Percentiles rank a stretch among this genome's conserved stretches.
Conservation (phyloP, 2,888 invertebrate species). For the Cryptocephalus moraei region DNA sequence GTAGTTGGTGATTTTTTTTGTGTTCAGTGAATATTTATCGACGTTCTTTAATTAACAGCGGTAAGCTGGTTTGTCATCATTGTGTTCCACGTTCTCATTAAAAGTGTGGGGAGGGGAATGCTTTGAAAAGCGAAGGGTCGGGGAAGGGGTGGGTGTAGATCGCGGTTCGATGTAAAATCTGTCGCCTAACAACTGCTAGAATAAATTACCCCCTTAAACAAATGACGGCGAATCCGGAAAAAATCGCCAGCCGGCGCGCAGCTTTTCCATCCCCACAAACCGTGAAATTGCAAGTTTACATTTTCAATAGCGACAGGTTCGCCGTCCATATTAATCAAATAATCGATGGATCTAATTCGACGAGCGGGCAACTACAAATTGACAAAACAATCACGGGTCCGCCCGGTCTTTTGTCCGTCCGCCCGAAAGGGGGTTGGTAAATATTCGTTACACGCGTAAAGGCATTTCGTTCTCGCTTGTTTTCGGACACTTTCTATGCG, state of each 20-base stretch:
- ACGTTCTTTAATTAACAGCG: too few species aligned
- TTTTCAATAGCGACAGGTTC: conserved; percentile 10
- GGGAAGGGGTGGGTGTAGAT: too few species aligned
- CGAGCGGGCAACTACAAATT: conserved; percentile 33
- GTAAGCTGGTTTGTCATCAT: too few species aligned
- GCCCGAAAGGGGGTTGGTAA: conserved; percentile 19
- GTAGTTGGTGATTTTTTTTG: too few species aligned
- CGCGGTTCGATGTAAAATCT: too few species aligned
- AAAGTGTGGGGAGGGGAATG: too few species aligned
- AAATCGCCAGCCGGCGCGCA: neutral
- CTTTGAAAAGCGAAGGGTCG: too few species aligned
- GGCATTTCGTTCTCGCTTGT: conserved; percentile 26
- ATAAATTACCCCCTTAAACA: neutral
- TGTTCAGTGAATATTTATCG: too few species aligned
- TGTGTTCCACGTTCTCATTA: too few species aligned
- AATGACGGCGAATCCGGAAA: neutral
- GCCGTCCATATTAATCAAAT: conserved; percentile 28
- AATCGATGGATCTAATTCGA: conserved; percentile 37
- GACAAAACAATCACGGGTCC: conserved; percentile 35
- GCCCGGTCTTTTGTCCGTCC: conserved; percentile 27
- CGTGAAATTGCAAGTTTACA: conserved; percentile 9
- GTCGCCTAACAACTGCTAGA: too few species aligned
- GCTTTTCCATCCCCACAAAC: neutral
- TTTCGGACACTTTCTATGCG: conserved; percentile 17
- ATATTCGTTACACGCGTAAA: conserved; percentile 30